phyloP scores from a whole-genome alignment of 1,140 invertebrate genomes.

The Solenopsis fugax region DNA sequence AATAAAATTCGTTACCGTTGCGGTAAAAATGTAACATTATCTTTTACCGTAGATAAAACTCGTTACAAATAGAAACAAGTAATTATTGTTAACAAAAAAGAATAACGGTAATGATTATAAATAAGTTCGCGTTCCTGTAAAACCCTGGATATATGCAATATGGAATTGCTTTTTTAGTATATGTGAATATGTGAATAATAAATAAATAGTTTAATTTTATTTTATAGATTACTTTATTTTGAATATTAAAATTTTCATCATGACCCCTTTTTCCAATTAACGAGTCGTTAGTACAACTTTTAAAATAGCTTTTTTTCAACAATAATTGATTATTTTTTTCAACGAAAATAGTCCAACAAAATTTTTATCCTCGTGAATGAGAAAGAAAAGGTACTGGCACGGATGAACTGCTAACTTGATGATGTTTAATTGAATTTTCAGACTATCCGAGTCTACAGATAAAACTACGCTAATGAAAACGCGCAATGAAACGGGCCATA shows the following conservation, averaged over 20 bases:
- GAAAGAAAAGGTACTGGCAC: background rate
- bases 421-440: constrained; percentile 72
- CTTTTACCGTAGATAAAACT: too few relatives aligned
- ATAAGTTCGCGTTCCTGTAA: too few relatives aligned
- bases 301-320: background rate
- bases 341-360: background rate
- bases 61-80: too few relatives aligned
- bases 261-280: constrained; percentile 14
- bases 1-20: too few relatives aligned
- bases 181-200: background rate
- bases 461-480: constrained; percentile 50
- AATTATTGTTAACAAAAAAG: too few relatives aligned
- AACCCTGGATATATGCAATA: background rate
- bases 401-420: constrained; percentile 23
- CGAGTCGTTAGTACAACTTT: background rate
- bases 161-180: background rate
- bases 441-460: constrained; percentile 49
- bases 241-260: constrained; percentile 1
- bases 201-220: background rate
- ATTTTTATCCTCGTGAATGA: constrained; percentile 16
- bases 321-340: constrained; percentile 12
- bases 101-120: too few relatives aligned
- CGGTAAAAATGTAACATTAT: too few relatives aligned
- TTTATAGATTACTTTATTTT: background rate
- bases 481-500: constrained; percentile 39